phyloP scores from a whole-genome alignment of 2,113 vertebrate genomes.

The Progne subis region DNA sequence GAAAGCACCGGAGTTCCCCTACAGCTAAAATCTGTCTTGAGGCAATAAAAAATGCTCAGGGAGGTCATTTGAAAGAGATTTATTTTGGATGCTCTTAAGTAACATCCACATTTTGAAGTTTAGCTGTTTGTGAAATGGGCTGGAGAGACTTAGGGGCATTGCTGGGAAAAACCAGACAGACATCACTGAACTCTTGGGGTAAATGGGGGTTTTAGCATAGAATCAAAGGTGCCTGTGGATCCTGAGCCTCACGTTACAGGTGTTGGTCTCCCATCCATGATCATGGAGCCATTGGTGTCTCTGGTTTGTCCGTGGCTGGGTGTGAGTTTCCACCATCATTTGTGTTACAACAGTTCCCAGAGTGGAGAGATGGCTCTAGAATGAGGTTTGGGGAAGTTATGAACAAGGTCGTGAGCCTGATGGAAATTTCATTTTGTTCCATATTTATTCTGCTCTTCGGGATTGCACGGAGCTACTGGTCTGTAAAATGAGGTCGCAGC shows the following conservation, averaged over 20 bases:
- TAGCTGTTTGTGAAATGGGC: neutral
- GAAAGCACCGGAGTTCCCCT: neutral
- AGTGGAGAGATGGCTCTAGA: neutral
- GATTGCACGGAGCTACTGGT: neutral
- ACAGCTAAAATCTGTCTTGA: neutral
- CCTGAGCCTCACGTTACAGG: neutral
- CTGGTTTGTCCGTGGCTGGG: neutral
- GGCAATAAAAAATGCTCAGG: neutral
- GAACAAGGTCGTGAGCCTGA: neutral
- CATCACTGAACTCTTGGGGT: rapidly evolving
- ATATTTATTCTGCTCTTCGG: conserved; percentile 30
- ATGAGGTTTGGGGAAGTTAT: neutral
- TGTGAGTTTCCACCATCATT: neutral
- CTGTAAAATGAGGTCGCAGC: conserved; percentile 47
- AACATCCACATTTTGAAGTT: neutral
- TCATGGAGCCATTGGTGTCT: neutral
- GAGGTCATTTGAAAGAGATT: conserved; percentile 3
- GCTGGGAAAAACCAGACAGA: neutral
- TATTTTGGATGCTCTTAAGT: neutral
- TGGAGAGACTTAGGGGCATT: neutral
- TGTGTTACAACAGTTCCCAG: neutral
- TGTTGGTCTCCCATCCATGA: neutral
- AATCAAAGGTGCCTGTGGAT: neutral
- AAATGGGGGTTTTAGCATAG: neutral
- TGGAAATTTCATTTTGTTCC: conserved; percentile 31